phyloP scores from a whole-genome alignment of 2,797 vertebrate species.

The Lacerta agilis region DNA sequence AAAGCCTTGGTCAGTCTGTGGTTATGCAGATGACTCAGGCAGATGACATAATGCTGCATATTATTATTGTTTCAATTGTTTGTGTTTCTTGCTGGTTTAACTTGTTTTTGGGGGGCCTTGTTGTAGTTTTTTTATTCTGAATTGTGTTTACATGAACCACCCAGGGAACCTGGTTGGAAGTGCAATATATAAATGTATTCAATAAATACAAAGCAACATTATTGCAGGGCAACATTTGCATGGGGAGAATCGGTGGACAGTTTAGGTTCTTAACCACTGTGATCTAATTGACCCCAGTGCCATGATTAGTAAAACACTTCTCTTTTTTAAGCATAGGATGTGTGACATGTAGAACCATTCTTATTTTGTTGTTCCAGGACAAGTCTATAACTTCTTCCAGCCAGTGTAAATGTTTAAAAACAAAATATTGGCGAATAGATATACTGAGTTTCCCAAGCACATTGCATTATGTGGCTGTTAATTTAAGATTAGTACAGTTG shows the following conservation, averaged over 20 bases:
- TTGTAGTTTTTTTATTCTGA: too few species aligned
- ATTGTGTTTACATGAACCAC: too few species aligned
- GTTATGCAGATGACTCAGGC: too few species aligned
- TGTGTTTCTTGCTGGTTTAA: too few species aligned
- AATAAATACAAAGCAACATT: neutral
- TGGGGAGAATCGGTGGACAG: neutral
- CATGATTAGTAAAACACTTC: neutral
- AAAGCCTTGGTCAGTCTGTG: too few species aligned
- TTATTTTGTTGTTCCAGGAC: neutral
- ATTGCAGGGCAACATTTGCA: neutral
- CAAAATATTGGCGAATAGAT: neutral
- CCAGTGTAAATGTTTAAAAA: neutral
- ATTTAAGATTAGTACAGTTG: constrained; percentile 16
- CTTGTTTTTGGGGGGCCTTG: too few species aligned
- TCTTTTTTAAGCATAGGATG: neutral
- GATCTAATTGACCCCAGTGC: neutral
- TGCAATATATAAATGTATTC: neutral
- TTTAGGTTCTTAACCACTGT: neutral
- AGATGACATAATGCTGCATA: too few species aligned
- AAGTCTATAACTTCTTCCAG: neutral
- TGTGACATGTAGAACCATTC: neutral
- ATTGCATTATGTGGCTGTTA: constrained; percentile 10
- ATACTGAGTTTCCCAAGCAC: neutral
- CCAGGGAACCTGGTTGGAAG: neutral
- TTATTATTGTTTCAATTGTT: too few species aligned